Evolutionary conservation across 2,113 vertebrate genomes (phyloP).

Genomic region (Tupaia tana): DNA sequence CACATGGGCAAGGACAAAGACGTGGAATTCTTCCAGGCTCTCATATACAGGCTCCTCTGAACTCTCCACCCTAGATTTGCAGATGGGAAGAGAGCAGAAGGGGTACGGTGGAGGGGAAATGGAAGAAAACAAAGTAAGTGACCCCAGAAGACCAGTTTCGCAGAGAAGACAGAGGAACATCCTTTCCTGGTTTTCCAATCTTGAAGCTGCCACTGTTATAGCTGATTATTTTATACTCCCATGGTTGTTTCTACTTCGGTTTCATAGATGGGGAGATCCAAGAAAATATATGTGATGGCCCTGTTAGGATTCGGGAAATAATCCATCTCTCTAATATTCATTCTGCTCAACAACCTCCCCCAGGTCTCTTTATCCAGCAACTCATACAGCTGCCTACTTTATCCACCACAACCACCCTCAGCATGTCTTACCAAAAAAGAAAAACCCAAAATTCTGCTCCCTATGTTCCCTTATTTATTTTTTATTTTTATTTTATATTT

Average conservation of each 20-base stretch:
- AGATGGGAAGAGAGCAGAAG: neutral
- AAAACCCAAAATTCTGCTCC: neutral
- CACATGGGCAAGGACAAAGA: constrained; percentile 96
- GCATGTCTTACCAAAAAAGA: neutral
- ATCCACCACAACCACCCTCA: neutral
- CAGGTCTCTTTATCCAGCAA: neutral
- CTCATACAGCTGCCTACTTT: neutral
- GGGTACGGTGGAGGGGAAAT: neutral
- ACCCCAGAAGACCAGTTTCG: neutral
- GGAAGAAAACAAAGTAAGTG: constrained; percentile 23
- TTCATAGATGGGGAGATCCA: neutral
- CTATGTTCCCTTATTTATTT: neutral
- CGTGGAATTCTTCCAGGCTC: constrained; percentile 98
- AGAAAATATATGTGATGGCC: neutral
- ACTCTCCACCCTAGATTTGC: constrained; percentile 88
- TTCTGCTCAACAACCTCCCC: neutral
- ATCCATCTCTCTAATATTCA: neutral
- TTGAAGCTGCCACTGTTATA: neutral
- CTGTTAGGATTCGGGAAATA: neutral
- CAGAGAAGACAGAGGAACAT: neutral
- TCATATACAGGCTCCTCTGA: constrained; percentile 97
- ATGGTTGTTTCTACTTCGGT: neutral
- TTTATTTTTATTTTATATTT: neutral
- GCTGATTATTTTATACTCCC: neutral
- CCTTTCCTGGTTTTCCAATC: neutral